phyloP scores from a whole-genome alignment of 2,797 vertebrate genomes.

The Ispidina picta region DNA sequence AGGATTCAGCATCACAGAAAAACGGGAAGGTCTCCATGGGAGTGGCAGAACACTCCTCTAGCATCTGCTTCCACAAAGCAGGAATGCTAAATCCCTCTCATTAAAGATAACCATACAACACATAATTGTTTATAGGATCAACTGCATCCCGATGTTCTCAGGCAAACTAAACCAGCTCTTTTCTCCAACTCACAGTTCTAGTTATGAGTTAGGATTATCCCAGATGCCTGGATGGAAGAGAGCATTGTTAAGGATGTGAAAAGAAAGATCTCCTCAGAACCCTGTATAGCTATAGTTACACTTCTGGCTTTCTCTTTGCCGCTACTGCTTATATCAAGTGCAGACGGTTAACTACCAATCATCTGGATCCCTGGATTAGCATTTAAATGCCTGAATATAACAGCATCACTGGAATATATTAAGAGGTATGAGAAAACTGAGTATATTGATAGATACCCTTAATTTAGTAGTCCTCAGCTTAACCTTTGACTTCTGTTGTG shows the following conservation, averaged over 20 bases:
- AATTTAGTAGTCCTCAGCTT: background rate
- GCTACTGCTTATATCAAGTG: background rate
- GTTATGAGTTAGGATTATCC: background rate
- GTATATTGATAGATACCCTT: background rate
- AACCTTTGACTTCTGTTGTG: background rate
- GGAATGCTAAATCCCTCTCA: background rate
- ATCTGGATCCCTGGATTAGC: background rate
- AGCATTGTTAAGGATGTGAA: background rate
- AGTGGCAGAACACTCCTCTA: background rate
- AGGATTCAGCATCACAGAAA: background rate
- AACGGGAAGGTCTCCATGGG: background rate
- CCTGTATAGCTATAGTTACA: background rate
- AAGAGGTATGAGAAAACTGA: background rate
- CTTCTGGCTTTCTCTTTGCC: background rate
- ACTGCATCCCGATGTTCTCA: accelerated
- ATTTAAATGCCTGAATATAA: background rate
- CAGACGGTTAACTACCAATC: background rate
- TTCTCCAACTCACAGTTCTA: background rate
- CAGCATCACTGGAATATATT: background rate
- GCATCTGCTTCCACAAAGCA: background rate
- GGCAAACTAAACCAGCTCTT: background rate
- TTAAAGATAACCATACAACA: background rate
- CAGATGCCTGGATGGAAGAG: background rate
- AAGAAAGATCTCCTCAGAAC: background rate
- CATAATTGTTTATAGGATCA: background rate